Evolutionary conservation across 2,113 vertebrate genomes (phyloP).

Genomic region (Cyrtonyx montezumae): DNA sequence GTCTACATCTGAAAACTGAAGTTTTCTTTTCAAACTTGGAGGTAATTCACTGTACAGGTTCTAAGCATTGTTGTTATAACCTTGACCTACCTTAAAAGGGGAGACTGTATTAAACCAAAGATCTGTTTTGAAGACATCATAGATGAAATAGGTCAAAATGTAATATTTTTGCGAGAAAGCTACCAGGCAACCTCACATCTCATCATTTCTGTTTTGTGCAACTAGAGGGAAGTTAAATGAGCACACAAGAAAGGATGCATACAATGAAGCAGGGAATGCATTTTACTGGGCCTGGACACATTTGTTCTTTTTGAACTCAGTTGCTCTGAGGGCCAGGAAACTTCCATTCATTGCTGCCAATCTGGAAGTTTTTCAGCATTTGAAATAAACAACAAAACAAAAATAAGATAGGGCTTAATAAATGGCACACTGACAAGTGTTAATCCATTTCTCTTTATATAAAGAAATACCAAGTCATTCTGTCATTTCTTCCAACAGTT

Average conservation of each 20-base stretch:
- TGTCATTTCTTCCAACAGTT: slow-evolving; percentile 27
- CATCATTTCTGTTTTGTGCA: not conserved
- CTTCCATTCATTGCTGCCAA: not conserved
- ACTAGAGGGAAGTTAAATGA: slow-evolving; percentile 3
- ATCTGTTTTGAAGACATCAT: not conserved
- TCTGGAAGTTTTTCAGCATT: slow-evolving; percentile 40
- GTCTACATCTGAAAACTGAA: not conserved
- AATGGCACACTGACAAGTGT: slow-evolving; percentile 23
- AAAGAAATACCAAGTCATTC: slow-evolving; percentile 8
- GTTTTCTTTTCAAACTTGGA: not conserved
- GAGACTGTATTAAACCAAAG: not conserved
- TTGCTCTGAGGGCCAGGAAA: slow-evolving; percentile 13
- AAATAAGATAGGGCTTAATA: slow-evolving; percentile 53
- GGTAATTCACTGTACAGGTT: not conserved
- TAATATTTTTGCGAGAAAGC: not conserved
- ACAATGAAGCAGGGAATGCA: not conserved
- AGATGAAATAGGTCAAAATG: not conserved
- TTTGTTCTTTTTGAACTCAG: not conserved
- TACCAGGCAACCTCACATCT: not conserved
- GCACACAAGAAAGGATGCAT: not conserved
- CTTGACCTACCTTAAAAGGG: not conserved
- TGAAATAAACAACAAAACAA: slow-evolving; percentile 47
- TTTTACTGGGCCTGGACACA: not conserved
- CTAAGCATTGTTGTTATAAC: not conserved
- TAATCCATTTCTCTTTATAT: slow-evolving; percentile 8